These are phyloP conservation scores for Caracal caracal DNA, from an alignment of 2,113 vertebrate genomes.

Conservation along the genomic window DNA sequence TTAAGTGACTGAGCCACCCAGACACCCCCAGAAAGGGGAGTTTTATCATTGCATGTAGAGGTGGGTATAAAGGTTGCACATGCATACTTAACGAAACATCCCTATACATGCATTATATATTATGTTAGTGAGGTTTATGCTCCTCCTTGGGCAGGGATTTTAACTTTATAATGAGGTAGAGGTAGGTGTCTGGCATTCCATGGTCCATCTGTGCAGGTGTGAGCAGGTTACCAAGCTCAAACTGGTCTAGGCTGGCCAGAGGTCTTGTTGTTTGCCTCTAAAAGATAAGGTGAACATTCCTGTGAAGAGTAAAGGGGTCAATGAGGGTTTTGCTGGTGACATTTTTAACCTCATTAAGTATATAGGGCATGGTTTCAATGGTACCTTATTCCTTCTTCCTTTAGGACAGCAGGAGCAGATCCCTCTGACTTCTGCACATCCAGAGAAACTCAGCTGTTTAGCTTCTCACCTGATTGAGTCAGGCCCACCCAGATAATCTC, in stretches of 20 bases:
- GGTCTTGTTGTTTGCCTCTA: not conserved
- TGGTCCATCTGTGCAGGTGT: not conserved
- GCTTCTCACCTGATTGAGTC: not conserved
- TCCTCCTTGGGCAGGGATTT: not conserved
- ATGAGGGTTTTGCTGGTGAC: not conserved
- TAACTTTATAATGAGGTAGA: not conserved
- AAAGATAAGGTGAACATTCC: not conserved
- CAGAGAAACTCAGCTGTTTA: not conserved
- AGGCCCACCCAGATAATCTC: not conserved
- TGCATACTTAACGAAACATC: not conserved
- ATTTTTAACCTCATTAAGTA: not conserved
- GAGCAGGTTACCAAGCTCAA: not conserved
- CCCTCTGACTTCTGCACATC: not conserved
- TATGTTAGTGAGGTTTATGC: not conserved
- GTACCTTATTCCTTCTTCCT: not conserved
- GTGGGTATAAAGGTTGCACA: not conserved
- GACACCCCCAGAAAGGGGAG: not conserved
- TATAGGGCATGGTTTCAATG: not conserved
- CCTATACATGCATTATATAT: not conserved
- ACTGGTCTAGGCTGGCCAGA: not conserved
- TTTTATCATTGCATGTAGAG: not conserved
- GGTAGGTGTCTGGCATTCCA: not conserved
- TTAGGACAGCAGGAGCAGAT: not conserved
- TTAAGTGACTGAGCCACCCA: too few relatives aligned
- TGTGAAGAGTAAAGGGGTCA: not conserved